phyloP scores from a whole-genome alignment of 2,113 vertebrate species.

The Kobus ellipsiprymnus region DNA sequence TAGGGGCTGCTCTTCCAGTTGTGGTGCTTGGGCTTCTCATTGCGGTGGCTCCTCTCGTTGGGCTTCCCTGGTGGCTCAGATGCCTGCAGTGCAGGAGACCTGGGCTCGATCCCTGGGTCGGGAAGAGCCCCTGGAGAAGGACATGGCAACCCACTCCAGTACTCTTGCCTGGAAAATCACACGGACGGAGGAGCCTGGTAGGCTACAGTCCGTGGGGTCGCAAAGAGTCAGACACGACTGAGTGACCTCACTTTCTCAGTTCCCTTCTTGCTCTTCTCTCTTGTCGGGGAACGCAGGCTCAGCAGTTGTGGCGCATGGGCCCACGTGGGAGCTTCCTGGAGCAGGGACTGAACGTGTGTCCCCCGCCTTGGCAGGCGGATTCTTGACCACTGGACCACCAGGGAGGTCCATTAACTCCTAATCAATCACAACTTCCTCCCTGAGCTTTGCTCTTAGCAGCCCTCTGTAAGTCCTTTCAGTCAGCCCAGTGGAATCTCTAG shows the following conservation, averaged over 20 bases:
- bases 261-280: background rate
- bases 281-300: background rate
- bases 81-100: background rate
- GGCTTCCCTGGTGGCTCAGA: background rate
- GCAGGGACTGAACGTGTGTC: background rate
- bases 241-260: background rate
- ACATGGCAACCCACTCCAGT: background rate
- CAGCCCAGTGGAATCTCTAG: background rate
- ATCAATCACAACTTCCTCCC: background rate
- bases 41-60: background rate
- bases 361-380: background rate
- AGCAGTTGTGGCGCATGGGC: background rate
- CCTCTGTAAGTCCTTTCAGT: background rate
- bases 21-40: background rate
- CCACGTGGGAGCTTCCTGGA: background rate
- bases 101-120: fast-evolving
- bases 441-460: background rate
- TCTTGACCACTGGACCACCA: background rate
- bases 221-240: background rate
- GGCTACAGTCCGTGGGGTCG: background rate
- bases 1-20: background rate
- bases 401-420: background rate
- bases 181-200: background rate
- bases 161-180: background rate
- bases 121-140: background rate